Percentiles rank a stretch among this genome's conserved stretches.
Conservation (phyloP, 2,888 invertebrate species). For the Prosapia bicincta region DNA sequence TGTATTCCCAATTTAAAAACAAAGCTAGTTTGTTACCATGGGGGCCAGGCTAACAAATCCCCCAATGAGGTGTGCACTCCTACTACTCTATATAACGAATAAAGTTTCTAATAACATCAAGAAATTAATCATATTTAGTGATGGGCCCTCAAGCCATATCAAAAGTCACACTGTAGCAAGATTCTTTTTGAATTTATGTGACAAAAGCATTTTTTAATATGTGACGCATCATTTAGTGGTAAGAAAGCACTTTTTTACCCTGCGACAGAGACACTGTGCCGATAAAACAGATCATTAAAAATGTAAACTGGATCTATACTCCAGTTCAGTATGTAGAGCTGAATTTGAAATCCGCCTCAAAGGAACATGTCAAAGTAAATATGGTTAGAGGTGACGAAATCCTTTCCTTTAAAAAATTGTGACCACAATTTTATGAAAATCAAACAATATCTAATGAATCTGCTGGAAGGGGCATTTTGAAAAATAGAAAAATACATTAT, state of each 20-base stretch:
- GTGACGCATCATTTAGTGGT: neutral
- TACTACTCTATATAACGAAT: too few species aligned
- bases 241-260: neutral
- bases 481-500: neutral
- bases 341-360: neutral
- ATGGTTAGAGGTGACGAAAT: too few species aligned
- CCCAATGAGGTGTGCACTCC: too few species aligned
- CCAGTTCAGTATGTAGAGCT: neutral
- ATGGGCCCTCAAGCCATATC: neutral
- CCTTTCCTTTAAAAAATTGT: constrained; percentile 4
- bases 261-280: neutral
- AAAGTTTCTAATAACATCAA: too few species aligned
- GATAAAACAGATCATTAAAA: neutral
- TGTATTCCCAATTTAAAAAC: too few species aligned
- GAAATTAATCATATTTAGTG: neutral
- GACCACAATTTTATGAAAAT: neutral
- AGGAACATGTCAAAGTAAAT: neutral
- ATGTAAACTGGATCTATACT: neutral
- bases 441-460: constrained; percentile 4
- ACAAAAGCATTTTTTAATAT: neutral
- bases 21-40: too few species aligned
- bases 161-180: neutral
- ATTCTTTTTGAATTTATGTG: neutral
- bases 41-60: too few species aligned
- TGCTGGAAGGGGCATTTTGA: neutral